A percentile compares a stretch with the other conserved stretches of the same genome.
Evolutionary conservation across 1,140 invertebrate species (phyloP).

Genomic region (Dryas iulia): DNA sequence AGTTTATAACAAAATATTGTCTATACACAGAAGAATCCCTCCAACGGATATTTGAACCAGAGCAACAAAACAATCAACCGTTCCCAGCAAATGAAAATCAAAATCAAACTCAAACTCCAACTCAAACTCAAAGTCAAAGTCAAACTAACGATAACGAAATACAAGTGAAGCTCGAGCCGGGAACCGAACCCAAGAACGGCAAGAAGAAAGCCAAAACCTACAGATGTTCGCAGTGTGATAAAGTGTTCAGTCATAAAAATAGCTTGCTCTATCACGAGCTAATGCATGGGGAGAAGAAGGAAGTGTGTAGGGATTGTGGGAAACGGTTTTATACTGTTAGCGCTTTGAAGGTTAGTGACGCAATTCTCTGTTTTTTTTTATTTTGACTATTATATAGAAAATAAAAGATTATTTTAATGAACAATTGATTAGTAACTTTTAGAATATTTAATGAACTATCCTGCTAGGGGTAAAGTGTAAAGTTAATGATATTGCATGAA

Average conservation of each 20-base stretch:
- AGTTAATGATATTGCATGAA: too few species aligned
- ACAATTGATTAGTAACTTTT: too few species aligned
- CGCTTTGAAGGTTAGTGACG: slow-evolving; percentile 85
- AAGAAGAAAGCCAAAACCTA: slow-evolving; percentile 54
- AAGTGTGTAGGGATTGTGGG: slow-evolving; percentile 90
- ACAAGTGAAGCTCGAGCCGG: slow-evolving; percentile 5
- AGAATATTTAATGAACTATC: too few species aligned
- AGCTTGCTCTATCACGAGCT: slow-evolving; percentile 91
- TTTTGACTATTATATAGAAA: too few species aligned
- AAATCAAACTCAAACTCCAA: not conserved
- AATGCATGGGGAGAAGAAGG: slow-evolving; percentile 88
- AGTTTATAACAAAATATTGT: not conserved
- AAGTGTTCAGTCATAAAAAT: slow-evolving; percentile 90
- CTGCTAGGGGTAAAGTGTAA: too few species aligned
- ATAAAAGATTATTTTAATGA: too few species aligned
- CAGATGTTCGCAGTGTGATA: slow-evolving; percentile 82
- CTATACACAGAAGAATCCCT: slow-evolving; percentile 57
- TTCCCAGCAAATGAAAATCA: not conserved
- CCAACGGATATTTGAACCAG: slow-evolving; percentile 64
- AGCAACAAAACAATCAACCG: slow-evolving; percentile 43
- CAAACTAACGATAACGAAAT: not conserved
- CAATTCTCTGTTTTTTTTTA: not conserved
- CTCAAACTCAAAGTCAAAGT: not conserved
- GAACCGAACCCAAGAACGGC: slow-evolving; percentile 26
- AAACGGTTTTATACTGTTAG: slow-evolving; percentile 90